A percentile compares a stretch with the other conserved stretches of the same genome.
phyloP scores from a whole-genome alignment of 2,113 vertebrate species.

The Psilopsiagon aymara region DNA sequence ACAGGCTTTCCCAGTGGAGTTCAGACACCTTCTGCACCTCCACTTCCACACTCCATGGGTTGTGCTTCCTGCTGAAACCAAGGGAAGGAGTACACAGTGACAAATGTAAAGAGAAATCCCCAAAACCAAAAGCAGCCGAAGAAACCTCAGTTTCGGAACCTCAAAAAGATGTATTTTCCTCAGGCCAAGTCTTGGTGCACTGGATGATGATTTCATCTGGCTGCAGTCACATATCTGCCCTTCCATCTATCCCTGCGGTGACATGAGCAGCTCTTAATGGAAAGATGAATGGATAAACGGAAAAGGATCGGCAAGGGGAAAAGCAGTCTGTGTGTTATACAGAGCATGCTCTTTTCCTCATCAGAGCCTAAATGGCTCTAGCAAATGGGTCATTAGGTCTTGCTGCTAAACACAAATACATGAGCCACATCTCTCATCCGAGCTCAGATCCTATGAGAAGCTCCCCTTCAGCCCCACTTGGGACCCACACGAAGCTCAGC shows the following conservation, averaged over 20 bases:
- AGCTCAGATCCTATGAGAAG: neutral
- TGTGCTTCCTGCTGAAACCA: neutral
- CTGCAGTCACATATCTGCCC: neutral
- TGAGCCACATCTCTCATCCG: neutral
- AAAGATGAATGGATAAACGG: neutral
- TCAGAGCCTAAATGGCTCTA: neutral
- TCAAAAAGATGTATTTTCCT: neutral
- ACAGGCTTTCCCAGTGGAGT: neutral
- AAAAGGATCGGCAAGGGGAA: neutral
- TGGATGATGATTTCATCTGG: neutral
- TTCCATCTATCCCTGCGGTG: neutral
- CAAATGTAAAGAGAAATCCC: neutral
- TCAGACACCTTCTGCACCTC: neutral
- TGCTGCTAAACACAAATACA: neutral
- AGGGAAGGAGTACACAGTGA: fast-evolving
- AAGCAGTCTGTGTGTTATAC: fast-evolving
- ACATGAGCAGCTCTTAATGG: neutral
- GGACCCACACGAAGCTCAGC: fast-evolving
- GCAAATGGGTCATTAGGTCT: neutral
- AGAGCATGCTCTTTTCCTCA: neutral
- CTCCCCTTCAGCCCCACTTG: neutral
- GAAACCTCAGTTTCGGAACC: neutral
- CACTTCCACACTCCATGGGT: fast-evolving
- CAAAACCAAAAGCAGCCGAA: neutral
- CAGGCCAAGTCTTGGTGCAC: neutral